Percentiles rank a stretch among this genome's conserved stretches.
These are phyloP conservation scores for Porites divaricata DNA, from an alignment of 92 coral and sea anemone genomes.

Conservation along the genomic window DNA sequence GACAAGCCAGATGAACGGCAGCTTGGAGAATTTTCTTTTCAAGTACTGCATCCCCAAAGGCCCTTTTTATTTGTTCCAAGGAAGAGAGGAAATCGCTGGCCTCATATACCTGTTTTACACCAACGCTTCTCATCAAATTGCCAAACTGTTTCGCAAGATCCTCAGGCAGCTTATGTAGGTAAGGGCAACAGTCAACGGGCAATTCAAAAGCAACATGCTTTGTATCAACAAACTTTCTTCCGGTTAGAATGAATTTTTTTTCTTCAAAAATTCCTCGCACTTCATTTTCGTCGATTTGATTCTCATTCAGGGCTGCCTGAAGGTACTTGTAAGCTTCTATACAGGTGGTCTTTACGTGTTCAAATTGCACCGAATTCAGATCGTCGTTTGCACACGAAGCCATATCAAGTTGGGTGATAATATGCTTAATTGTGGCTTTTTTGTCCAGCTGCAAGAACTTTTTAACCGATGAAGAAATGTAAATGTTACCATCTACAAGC, in stretches of 20 bases:
- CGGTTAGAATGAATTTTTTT: slow-evolving; percentile 40
- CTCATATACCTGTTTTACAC: slow-evolving; percentile 49
- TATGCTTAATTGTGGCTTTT: slow-evolving; percentile 6
- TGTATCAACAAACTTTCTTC: slow-evolving; percentile 30
- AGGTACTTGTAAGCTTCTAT: slow-evolving; percentile 50
- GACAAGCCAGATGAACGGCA: slow-evolving; percentile 25
- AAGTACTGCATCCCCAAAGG: slow-evolving; percentile 19
- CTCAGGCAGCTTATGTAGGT: slow-evolving; percentile 41
- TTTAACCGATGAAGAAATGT: not conserved
- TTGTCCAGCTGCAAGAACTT: slow-evolving; percentile 29
- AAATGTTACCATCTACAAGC: slow-evolving; percentile 29
- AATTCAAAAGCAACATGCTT: slow-evolving; percentile 53
- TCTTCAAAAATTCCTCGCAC: slow-evolving; percentile 25
- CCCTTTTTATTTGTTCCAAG: slow-evolving; percentile 26
- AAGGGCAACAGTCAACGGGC: slow-evolving; percentile 53
- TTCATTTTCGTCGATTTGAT: not conserved
- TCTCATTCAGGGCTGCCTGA: slow-evolving; percentile 1
- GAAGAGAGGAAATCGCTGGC: slow-evolving; percentile 47
- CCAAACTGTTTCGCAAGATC: slow-evolving; percentile 27
- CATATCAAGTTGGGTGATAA: slow-evolving; percentile 43
- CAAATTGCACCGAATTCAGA: not conserved
- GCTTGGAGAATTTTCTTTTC: not conserved
- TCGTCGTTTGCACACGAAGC: slow-evolving; percentile 2
- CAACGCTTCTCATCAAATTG: slow-evolving; percentile 31
- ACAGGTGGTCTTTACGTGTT: slow-evolving; percentile 13